Percentiles rank a stretch among this genome's conserved stretches.
phyloP scores from a whole-genome alignment of 2,113 vertebrate genomes.

The Lonchura striata region DNA sequence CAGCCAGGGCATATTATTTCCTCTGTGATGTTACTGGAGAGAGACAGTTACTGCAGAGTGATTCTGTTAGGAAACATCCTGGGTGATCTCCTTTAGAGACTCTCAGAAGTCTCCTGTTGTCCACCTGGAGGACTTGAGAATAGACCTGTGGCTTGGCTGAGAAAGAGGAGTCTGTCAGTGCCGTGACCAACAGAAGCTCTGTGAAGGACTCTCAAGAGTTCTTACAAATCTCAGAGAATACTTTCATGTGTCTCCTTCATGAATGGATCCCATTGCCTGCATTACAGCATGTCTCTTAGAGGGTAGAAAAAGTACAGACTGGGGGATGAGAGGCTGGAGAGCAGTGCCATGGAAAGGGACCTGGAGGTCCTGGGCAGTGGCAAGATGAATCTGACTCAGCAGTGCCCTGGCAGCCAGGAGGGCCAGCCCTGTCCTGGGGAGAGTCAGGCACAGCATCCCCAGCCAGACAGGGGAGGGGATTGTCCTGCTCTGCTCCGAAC shows the following conservation, averaged over 20 bases:
- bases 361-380: accelerated
- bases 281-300: not conserved
- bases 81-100: not conserved
- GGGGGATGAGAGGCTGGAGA: not conserved
- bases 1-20: not conserved
- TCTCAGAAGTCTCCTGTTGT: not conserved
- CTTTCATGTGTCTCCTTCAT: not conserved
- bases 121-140: not conserved
- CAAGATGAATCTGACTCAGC: accelerated
- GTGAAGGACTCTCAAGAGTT: not conserved
- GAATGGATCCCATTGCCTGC: not conserved
- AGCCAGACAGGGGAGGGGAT: accelerated
- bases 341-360: not conserved
- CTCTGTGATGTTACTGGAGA: not conserved
- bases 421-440: accelerated
- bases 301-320: not conserved
- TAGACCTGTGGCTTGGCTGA: not conserved
- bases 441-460: accelerated
- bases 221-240: not conserved
- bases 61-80: not conserved
- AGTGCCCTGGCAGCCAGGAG: not conserved
- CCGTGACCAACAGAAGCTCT: not conserved
- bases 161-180: not conserved
- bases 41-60: not conserved
- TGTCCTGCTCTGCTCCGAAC: accelerated